Evolutionary conservation across 2,797 vertebrate species (phyloP), one percentile per base, ranked within the genome.

Genomic region (Amphiprion clarkii): DNA sequence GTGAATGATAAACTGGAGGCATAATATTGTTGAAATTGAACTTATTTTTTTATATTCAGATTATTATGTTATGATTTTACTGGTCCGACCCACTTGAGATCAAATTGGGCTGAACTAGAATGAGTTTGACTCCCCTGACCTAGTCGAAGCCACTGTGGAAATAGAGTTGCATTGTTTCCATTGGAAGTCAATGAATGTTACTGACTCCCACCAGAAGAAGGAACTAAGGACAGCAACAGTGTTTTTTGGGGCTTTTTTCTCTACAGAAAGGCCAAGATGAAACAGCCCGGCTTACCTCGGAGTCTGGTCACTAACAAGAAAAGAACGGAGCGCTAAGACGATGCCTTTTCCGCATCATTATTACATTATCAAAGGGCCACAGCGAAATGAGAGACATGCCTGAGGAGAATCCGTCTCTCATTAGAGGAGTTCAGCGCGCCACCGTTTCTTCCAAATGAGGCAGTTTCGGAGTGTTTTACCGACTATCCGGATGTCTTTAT

Each of bases 351-450:
- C 33, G 66, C 76, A 80, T 88, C 80, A 66, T 85, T 83, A 88
- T 89, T 82, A 85, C 76, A 83, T 76, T 91, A 90, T 90, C 86
- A 92, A 89, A 92, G 82, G 70, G 82, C 67, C 60, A 63, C 46
- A 56, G 63, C 3, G 65, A 81, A 83, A 78, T 33, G 74, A 86
- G 86, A 83, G 85, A 69, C 82, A 83, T 64, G 85, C 76, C 80
- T 67, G 73, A 68, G 74, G 74, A 89, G 82, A 85, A 80, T 58
- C 83, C 25, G 46, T 73, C 76, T 74, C 80, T 87, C 79, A 78
- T 92, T 88, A 88, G 67, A 78, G 66, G 68, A 78, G 74, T 73
- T 81, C 83, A 80, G 60, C 36, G 31, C 83, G 25, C 67, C 1
- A 5, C 42, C 48, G 52, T 66, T 78, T 82, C 76, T 60, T 75